A percentile compares a stretch with the other conserved stretches of the same genome.
Conservation (phyloP, 2,113 vertebrate genomes). For the Galemys pyrenaicus region DNA sequence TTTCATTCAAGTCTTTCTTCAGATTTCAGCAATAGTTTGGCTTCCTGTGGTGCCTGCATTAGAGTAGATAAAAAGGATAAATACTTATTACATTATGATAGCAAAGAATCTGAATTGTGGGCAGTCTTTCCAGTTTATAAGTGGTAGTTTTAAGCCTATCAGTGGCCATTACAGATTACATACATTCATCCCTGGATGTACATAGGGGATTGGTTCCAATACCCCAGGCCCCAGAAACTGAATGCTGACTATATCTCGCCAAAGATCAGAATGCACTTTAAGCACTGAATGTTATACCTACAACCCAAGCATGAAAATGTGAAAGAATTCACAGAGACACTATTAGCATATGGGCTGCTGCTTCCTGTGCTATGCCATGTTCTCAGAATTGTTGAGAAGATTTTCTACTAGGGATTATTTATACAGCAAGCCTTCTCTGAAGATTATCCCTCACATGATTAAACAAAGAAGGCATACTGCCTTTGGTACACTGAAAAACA, state of each 20-base stretch:
- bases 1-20: constrained; percentile 98
- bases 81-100: not conserved
- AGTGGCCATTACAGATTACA: not conserved
- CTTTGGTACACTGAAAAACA: constrained; percentile 93
- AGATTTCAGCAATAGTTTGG: constrained; percentile 98
- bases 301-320: no score
- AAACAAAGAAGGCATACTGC: constrained; percentile 99
- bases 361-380: constrained; percentile 98
- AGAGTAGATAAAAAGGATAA: constrained; percentile 38
- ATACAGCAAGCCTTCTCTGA: constrained; percentile 97
- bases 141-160: not conserved
- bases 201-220: no score
- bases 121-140: not conserved
- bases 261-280: not conserved
- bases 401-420: constrained; percentile 94
- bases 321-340: constrained; percentile 78
- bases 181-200: no score
- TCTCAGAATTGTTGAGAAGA: constrained; percentile 97
- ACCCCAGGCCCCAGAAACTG: no score
- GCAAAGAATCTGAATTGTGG: not conserved
- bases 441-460: constrained; percentile 98
- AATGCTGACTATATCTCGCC: no score
- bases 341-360: constrained; percentile 98
- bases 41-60: constrained; percentile 95
- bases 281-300: not conserved